Conservation (phyloP, 2,888 invertebrate species). For the Callimorpha dominula region DNA sequence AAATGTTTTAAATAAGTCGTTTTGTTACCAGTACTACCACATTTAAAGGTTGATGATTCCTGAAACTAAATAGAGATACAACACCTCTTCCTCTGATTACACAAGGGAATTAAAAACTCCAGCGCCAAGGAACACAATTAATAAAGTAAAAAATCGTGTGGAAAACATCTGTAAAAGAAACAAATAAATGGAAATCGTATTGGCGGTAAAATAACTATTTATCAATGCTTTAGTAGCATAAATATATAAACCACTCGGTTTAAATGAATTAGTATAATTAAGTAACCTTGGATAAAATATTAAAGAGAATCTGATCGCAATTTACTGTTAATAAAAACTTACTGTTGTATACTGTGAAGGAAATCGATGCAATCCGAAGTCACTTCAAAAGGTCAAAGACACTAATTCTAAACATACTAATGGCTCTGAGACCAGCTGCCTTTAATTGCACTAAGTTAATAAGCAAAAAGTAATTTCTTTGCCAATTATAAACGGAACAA, state of each 20-base stretch:
- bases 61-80: too few species aligned
- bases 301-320: not conserved
- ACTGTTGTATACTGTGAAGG: not conserved
- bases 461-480: constrained; percentile 17
- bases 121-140: too few species aligned
- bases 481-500: constrained; percentile 21
- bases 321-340: not conserved
- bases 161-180: too few species aligned
- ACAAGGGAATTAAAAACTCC: too few species aligned
- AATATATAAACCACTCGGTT: not conserved
- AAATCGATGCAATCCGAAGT: not conserved
- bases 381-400: not conserved
- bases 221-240: not conserved
- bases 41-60: too few species aligned
- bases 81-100: too few species aligned
- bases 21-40: too few species aligned
- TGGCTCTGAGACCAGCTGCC: not conserved
- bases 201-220: not conserved
- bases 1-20: too few species aligned
- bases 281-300: not conserved
- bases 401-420: not conserved
- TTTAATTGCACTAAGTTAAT: constrained; percentile 13
- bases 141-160: too few species aligned
- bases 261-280: too few species aligned
- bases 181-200: too few species aligned